Base-by-base conservation (phyloP, 2,797 vertebrate genomes). In the Moxostoma hubbsi region DNA sequence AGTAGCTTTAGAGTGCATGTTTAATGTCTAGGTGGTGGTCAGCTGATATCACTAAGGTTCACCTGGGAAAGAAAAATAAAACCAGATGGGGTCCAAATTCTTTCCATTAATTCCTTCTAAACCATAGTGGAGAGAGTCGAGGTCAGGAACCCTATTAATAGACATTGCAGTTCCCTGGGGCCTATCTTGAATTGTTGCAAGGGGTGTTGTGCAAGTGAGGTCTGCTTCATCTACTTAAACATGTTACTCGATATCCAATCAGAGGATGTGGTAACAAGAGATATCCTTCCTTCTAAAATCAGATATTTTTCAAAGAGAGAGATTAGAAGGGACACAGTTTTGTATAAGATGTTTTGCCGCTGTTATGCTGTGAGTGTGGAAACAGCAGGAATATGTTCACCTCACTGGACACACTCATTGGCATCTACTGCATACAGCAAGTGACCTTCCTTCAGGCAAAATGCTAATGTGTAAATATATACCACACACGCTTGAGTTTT, bases 361-460 rank as follows among this genome's bases (percentile, higher is more conserved):
- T 77, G 57, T 75, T 24, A 6, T 4, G 9, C 70, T 68, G 10
- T 59, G 18, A 59, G 64, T 13, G 46, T 50, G 43, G n/a, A 73
- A 62, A 61, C 72, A 83, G 81, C 70, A 71, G 77, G 55, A 71
- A 61, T 82, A 12, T 12, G 16, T 72, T 62, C 70, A 58, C 59
- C 55, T 70, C 61, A 47, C 54, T 72, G 64, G 70, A 7, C 58
- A 66, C 9, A 6, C 12, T 61, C 36, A 58, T 24, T 68, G 61
- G 45, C 53, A 13, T 63, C 12, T 51, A 75, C 79, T 78, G 49
- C 51, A 61, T 47, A 51, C 18, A 72, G 68, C 72, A 84, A 61
- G 50, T 63, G 55, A 66, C 55, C 43, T 58, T 54, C n/a, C 61
- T 72, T 81, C 12, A 72, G 50, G 54, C 57, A 50, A 55, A 15